Conservation (phyloP, 2,888 invertebrate species). For the Cerceris ruficornis region DNA sequence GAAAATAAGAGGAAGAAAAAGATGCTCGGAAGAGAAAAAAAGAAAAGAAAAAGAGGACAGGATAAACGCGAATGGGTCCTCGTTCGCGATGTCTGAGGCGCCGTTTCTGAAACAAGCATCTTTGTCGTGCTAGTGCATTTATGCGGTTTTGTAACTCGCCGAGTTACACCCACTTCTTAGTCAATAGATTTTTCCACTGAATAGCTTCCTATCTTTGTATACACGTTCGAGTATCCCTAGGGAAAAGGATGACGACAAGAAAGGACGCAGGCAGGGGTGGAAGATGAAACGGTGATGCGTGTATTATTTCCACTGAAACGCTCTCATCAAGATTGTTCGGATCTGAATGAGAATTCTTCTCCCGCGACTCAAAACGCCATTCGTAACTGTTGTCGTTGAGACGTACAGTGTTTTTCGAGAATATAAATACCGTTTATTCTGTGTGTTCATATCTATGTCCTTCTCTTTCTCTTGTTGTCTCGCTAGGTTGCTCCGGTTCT, state of each 20-base stretch:
- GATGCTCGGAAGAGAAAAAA: neutral
- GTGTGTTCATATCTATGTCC: neutral
- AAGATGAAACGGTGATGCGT: conserved; percentile 40
- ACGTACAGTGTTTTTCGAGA: conserved; percentile 21
- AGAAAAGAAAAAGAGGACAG: neutral
- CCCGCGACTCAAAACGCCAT: conserved; percentile 19
- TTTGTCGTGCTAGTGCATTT: conserved; percentile 34
- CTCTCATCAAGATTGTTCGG: conserved; percentile 51
- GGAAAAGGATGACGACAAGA: conserved; percentile 30
- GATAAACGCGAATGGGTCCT: conserved; percentile 22
- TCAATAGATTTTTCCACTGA: conserved; percentile 54
- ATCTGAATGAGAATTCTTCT: conserved; percentile 41
- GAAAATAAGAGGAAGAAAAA: conserved; percentile 7
- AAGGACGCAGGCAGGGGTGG: conserved; percentile 16
- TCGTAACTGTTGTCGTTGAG: conserved; percentile 19
- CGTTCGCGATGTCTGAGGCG: conserved; percentile 14
- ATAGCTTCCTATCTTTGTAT: conserved; percentile 30
- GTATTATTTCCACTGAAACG: conserved; percentile 49
- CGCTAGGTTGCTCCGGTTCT: neutral
- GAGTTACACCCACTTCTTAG: conserved; percentile 51
- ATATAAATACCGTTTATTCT: conserved; percentile 37
- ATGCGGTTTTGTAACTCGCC: conserved; percentile 50
- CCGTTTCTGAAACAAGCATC: conserved; percentile 35
- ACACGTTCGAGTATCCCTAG: conserved; percentile 24
- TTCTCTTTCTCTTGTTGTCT: neutral